Base-by-base conservation (phyloP, 2,113 vertebrate species). In the Talpa occidentalis region DNA sequence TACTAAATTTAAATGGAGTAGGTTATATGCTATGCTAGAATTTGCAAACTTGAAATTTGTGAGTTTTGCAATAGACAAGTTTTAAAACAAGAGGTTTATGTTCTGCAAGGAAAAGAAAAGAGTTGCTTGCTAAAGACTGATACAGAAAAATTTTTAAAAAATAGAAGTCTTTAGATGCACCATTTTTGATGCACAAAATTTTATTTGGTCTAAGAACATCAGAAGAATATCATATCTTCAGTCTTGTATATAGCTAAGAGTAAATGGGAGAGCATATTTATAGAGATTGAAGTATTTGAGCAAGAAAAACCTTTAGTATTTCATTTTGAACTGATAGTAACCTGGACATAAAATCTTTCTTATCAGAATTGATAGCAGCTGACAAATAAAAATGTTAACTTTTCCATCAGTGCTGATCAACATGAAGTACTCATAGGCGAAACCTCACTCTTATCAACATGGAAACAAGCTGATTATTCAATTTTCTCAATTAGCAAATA, bases 271-370 rank as follows among this genome's bases (percentile, higher is more conserved):
- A 67, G 30, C 79, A 9, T n/a, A 60, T 60, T 92, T 54, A 73
- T 60, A 66, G 70, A 37, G 62, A 66, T 84, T 21, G 69, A 81
- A 67, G 56, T 70, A 54, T 35, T 22, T n/a, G 21, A 72, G 26
- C 1, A 88, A 72, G 49, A 32, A 94, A 49, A 44, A 54, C 28
- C 10, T 24, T 94, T 82, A 67, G 42, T 28, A 59, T 44, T 85
- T 92, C 16, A 40, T 54, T 83, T 79, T 70, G 37, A 82, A 42
- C 70, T 72, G 60, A 40, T 5, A 40, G 17, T 59, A 76, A 88
- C 26, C 86, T 30, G 10, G 40, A 91, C 79, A 60, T 83, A 49
- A 92, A 72, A 84, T 47, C 10, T 95, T 94, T 85, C 40, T 47
- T 37, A 87, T 64, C 47, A 82, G 32, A 85, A 94, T 62, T 89